These are phyloP conservation scores for Gymnosoma rotundatum DNA, from an alignment of 2,888 invertebrate species.

Conservation along the genomic window DNA sequence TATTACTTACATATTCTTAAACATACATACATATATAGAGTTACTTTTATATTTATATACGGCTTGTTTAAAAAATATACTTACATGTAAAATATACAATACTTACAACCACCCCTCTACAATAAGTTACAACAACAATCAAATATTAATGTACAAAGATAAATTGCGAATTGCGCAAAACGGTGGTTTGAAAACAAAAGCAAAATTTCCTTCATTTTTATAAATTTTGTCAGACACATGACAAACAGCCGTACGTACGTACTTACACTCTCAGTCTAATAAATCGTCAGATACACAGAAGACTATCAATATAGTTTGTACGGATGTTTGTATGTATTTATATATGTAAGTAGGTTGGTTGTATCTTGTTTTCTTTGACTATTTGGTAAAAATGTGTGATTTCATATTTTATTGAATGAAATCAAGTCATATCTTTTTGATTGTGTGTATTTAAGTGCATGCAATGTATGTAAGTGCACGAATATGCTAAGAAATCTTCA, in stretches of 20 bases:
- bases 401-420: constrained; percentile 66
- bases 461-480: constrained; percentile 2
- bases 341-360: neutral
- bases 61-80: neutral
- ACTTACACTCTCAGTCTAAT: neutral
- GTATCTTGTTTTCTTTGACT: constrained; percentile 41
- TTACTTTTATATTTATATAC: neutral
- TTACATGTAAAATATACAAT: neutral
- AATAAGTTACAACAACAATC: constrained; percentile 46
- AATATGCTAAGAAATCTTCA: too few relatives aligned
- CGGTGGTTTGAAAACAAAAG: constrained; percentile 58
- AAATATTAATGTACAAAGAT: constrained; percentile 52
- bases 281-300: constrained; percentile 33
- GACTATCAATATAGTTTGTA: neutral
- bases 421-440: constrained; percentile 33
- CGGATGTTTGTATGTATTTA: neutral
- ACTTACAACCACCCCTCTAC: constrained; percentile 44
- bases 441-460: constrained; percentile 6
- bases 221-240: constrained; percentile 31
- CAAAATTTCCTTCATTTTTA: constrained; percentile 42
- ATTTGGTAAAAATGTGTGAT: constrained; percentile 52
- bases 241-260: constrained; percentile 20
- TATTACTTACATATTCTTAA: neutral
- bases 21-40: constrained; percentile 9
- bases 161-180: constrained; percentile 67